Conservation (phyloP, 2,797 vertebrate species). For the Siniperca scherzeri region DNA sequence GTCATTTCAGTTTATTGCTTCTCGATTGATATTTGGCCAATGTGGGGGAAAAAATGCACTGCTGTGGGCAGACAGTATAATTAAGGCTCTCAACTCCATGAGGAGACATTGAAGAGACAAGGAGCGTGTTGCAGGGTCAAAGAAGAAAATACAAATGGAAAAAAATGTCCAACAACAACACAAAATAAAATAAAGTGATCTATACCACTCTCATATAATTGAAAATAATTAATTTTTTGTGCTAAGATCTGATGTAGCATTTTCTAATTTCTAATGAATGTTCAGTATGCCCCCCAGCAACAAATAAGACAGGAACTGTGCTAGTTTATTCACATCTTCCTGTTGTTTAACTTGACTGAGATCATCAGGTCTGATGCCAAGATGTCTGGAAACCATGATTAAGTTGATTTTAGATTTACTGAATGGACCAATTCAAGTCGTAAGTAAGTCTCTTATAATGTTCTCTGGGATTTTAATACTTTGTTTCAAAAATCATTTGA, state of each 20-base stretch:
- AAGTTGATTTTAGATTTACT: constrained; percentile 23
- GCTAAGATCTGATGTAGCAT: background rate
- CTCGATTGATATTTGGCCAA: constrained; percentile 27
- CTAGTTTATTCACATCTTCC: background rate
- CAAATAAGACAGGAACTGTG: background rate
- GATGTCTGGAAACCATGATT: background rate
- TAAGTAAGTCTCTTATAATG: constrained; percentile 27
- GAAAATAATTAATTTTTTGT: constrained; percentile 16
- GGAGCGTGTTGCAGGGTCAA: background rate
- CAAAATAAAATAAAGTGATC: background rate
- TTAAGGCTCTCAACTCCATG: constrained; percentile 28
- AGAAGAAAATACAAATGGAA: constrained; percentile 14
- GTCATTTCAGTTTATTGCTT: constrained; percentile 21
- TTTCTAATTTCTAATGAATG: background rate
- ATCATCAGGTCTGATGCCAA: constrained; percentile 1
- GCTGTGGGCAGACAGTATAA: constrained; percentile 47
- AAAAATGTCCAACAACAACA: background rate
- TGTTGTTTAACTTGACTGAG: constrained; percentile 12
- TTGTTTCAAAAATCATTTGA: constrained; percentile 48
- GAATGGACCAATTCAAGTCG: constrained; percentile 11
- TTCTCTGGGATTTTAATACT: constrained; percentile 28
- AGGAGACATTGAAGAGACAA: constrained; percentile 24
- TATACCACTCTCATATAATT: background rate
- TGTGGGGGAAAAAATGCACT: constrained; percentile 22
- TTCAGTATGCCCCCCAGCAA: background rate